These are phyloP conservation scores for Drosophila longiperda DNA, from an alignment of 2,888 invertebrate species.

Conservation along the genomic window DNA sequence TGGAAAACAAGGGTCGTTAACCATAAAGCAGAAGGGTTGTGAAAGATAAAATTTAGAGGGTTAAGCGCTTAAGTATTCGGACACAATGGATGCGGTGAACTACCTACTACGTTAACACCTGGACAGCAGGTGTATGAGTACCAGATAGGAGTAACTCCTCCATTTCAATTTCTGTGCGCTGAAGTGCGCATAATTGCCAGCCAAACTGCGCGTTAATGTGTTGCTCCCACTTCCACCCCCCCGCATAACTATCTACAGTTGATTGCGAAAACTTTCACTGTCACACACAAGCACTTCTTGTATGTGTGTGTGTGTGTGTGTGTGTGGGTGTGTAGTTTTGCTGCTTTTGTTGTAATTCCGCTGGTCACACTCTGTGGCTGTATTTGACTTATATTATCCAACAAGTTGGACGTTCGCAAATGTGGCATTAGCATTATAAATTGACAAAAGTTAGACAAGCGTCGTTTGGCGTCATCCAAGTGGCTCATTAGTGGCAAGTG, in stretches of 20 bases:
- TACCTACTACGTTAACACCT: conserved; percentile 26
- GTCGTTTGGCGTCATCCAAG: conserved; percentile 9
- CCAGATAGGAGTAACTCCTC: conserved; percentile 29
- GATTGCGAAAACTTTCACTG: background rate
- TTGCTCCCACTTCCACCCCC: background rate
- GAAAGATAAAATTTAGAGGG: conserved; percentile 8
- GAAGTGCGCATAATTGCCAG: conserved; percentile 65
- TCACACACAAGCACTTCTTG: background rate
- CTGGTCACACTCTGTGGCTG: conserved; percentile 43
- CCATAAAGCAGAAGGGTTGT: background rate
- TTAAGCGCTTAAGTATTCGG: background rate
- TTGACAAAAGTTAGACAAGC: conserved; percentile 57
- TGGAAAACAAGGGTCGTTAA: background rate
- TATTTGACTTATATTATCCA: conserved; percentile 50
- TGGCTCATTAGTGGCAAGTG: conserved; percentile 57
- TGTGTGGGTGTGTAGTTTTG: conserved; percentile 28
- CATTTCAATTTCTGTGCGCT: conserved; percentile 28
- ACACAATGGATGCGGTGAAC: conserved; percentile 16
- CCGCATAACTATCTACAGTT: background rate
- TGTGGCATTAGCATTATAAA: conserved; percentile 70
- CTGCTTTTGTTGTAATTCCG: conserved; percentile 62
- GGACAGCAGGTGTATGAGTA: conserved; percentile 24
- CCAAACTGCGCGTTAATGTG: conserved; percentile 63
- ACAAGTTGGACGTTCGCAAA: conserved; percentile 35
- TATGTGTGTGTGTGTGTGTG: background rate